Base-by-base conservation (phyloP, 2,113 vertebrate species). In the Gadus chalcogrammus region DNA sequence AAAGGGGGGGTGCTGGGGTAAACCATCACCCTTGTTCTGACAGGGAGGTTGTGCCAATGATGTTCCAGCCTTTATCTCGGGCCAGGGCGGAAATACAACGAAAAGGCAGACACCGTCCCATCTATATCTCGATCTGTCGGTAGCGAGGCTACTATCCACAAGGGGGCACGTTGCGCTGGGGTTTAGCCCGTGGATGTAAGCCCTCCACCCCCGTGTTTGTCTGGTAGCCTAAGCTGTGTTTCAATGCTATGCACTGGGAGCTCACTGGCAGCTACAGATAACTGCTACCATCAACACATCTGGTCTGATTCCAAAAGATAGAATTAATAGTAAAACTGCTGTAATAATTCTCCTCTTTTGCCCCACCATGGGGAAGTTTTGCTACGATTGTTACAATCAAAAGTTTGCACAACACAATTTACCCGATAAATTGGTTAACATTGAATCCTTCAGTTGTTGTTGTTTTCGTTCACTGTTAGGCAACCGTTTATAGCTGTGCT, bases 21-120 rank as follows among this genome's bases (percentile, higher is more conserved):
- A 53, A 56, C 60, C 22, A 62, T 12, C 52, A 61, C 22, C 3
- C 28, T 5, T 31, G 28, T 31, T 31, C 5, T 31, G 28, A 53
- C 38, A 68, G 59, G 38, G 68, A 27, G 59, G 42, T 63, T 11
- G 58, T 72, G 69, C 67, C 77, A 79, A 71, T 69, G 77, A 72
- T 73, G 65, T 16, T 61, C 69, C 69, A 77, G 78, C 81, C 77
- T 80, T 69, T 62, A 70, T 74, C 48, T 70, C 70, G 1, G 22
- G 65, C 69, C 74, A 71, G 56, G 35, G 22, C 53, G 71, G 71
- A 73, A 31, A 31, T 31, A 31, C 28, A 31, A 4, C 3, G 5
- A 31, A 4, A 81, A 78, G 82, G 15, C 56, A 83, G 58, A 77
- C 77, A 78, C 73, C 68, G 35, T 70, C 65, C 70, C 82, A 84